Percentiles rank a stretch among this genome's conserved stretches.
Conservation (phyloP, 2,113 vertebrate species). For the Aphelocoma coerulescens region DNA sequence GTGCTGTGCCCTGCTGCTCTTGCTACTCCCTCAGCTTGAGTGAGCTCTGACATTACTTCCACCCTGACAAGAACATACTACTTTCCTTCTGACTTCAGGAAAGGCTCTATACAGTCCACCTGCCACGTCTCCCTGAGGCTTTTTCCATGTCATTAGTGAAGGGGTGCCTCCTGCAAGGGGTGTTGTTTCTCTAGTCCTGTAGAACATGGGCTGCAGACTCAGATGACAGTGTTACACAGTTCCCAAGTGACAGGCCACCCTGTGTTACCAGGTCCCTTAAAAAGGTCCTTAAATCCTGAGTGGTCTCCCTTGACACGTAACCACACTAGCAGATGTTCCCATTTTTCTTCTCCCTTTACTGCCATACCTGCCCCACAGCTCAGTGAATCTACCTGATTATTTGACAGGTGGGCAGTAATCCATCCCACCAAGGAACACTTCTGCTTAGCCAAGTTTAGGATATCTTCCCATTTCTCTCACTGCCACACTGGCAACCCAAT, state of each 20-base stretch:
- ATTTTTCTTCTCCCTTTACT: neutral
- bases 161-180: neutral
- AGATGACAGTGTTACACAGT: neutral
- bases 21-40: neutral
- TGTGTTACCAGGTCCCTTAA: neutral
- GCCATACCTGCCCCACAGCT: neutral
- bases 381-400: neutral
- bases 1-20: neutral
- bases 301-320: neutral
- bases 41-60: neutral
- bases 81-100: neutral
- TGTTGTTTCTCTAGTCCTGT: neutral
- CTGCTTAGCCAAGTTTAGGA: neutral
- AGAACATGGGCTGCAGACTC: neutral
- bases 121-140: neutral
- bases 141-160: neutral
- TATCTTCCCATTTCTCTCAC: neutral
- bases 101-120: neutral
- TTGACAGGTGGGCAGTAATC: neutral
- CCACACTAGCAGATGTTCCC: neutral
- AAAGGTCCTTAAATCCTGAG: neutral
- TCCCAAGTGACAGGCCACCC: neutral
- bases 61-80: neutral
- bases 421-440: neutral
- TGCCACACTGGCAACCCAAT: neutral